phyloP scores from a whole-genome alignment of 2,113 vertebrate genomes.

The Paracanthobrama guichenoti region DNA sequence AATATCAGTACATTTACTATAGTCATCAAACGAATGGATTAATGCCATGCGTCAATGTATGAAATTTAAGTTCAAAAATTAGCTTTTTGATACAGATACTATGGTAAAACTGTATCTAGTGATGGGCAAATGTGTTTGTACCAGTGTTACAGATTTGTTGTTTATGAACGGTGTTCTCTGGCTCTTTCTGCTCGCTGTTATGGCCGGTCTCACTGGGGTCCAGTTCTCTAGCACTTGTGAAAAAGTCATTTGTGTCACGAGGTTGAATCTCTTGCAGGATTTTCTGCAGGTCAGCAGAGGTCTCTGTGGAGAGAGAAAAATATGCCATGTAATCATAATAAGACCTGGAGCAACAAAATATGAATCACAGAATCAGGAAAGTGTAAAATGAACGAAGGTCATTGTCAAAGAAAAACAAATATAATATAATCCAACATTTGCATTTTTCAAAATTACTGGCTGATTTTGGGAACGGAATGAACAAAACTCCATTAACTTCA shows the following conservation, averaged over 20 bases:
- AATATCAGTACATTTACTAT: neutral
- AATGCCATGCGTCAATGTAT: neutral
- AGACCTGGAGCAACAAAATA: no score
- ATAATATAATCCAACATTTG: no score
- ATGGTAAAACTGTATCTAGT: neutral
- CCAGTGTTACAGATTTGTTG: conserved; percentile 25
- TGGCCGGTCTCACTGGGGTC: conserved; percentile 64
- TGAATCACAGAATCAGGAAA: no score
- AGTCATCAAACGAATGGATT: neutral
- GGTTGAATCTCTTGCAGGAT: conserved; percentile 94
- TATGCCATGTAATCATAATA: neutral
- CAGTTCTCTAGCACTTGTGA: conserved; percentile 81
- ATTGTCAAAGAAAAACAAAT: no score
- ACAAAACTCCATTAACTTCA: no score
- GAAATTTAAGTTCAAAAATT: neutral
- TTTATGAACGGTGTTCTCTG: neutral
- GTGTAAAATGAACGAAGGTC: no score
- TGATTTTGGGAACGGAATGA: no score
- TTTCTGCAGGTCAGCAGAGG: conserved; percentile 79
- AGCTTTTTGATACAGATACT: neutral
- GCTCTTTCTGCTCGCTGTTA: conserved; percentile 12
- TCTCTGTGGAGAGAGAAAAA: conserved; percentile 70
- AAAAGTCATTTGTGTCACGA: conserved; percentile 92
- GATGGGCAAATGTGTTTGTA: conserved; percentile 1
- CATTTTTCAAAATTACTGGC: no score